Evolutionary conservation across 2,797 vertebrate species (phyloP).

Genomic region (Labeo calbasu): DNA sequence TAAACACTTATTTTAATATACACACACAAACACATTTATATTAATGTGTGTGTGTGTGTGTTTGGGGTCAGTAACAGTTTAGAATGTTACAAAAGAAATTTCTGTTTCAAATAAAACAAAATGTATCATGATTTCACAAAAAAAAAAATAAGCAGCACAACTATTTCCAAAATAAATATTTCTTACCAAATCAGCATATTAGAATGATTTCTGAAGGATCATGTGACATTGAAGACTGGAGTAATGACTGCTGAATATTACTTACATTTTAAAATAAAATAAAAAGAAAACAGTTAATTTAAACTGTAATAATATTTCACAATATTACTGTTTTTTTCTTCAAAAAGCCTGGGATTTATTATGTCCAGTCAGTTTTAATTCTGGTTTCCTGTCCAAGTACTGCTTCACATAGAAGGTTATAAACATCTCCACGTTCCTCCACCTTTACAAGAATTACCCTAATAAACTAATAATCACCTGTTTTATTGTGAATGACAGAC

Average conservation of each 20-base stretch:
- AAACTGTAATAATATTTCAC: background rate
- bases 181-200: too few relatives aligned
- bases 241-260: background rate
- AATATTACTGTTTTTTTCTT: background rate
- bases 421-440: background rate
- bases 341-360: background rate
- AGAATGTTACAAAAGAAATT: too few relatives aligned
- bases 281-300: background rate
- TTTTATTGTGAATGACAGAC: background rate
- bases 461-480: background rate
- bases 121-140: background rate
- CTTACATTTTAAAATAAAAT: background rate
- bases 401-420: constrained; percentile 19
- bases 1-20: too few relatives aligned
- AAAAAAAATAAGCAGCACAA: background rate
- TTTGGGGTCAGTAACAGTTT: too few relatives aligned
- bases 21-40: too few relatives aligned
- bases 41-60: too few relatives aligned
- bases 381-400: background rate
- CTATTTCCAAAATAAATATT: too few relatives aligned
- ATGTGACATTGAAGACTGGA: too few relatives aligned
- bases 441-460: background rate
- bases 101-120: too few relatives aligned
- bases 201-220: too few relatives aligned
- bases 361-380: background rate